Evolutionary conservation across 2,797 vertebrate genomes (phyloP), one percentile per base, ranked within the genome.

Genomic region (Arrhamphus sclerolepis): DNA sequence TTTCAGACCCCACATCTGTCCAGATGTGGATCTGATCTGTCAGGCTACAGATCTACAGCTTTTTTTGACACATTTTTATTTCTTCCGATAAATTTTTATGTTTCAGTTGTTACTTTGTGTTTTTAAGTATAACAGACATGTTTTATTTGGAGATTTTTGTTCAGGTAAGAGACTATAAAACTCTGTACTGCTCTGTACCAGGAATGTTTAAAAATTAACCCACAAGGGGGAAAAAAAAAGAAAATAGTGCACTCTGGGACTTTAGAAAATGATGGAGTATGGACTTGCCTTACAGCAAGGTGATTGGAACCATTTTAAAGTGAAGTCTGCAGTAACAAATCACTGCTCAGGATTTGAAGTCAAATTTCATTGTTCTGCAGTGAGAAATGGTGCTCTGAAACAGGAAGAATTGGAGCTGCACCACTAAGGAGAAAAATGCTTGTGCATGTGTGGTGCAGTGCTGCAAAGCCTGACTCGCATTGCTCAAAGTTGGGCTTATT

Each of bases 321-420:
- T 20, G 0, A 7, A 18, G 58, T 72, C 56, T 56, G 48, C 9
- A 18, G 47, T 53, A 62, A 83, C 70, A 74, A 78, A 78, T 83
- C 72, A 69, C 70, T 14, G 24, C 10, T 68, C n/a, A 3, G 62
- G 67, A 72, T 64, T 62, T 60, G 56, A 68, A 66, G 66, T 55
- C 19, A 14, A 71, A 66, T 62, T 55, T 72, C 46, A 53, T 52
- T 13, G 24, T 48, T 78, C 63, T 24, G 0, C 0, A 2, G 40
- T 75, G 58, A 62, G 66, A 75, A 80, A 75, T 34, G 54, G 39
- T 2, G 1, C 61, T 66, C 9, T 40, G 71, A 79, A 67, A 71
- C 46, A 14, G 6, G 22, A 51, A 46, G 39, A 42, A 54, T 67
- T 68, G 48, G 22, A 69, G 55, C 26, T 31, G 61, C 34, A 60